phyloP scores from a whole-genome alignment of 2,888 invertebrate genomes.

The Adelognathus sp. region DNA sequence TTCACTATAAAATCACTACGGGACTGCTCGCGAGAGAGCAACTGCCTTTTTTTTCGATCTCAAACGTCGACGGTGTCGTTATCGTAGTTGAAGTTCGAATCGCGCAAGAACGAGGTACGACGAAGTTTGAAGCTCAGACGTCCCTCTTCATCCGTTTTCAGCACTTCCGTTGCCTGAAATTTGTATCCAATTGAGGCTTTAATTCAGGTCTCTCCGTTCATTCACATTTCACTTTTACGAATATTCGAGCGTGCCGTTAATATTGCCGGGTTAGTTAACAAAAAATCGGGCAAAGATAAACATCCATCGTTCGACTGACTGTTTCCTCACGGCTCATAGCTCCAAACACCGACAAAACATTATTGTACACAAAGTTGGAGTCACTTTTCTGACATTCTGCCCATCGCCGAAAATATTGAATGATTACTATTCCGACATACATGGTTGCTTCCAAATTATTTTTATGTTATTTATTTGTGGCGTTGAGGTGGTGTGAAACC shows the following conservation, averaged over 20 bases:
- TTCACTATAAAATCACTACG: constrained; percentile 38
- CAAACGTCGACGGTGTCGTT: constrained; percentile 79
- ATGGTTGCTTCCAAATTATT: background rate
- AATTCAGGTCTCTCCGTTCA: background rate
- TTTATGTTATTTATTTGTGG: too few species aligned
- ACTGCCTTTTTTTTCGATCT: constrained; percentile 47
- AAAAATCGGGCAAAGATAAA: background rate
- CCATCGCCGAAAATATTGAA: too few species aligned
- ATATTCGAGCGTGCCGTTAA: background rate
- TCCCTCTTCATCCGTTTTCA: constrained; percentile 79
- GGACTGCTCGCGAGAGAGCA: background rate
- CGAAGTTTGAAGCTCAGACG: constrained; percentile 76
- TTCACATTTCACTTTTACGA: background rate
- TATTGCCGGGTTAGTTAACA: constrained; percentile 1
- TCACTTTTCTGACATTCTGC: too few species aligned
- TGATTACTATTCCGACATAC: too few species aligned
- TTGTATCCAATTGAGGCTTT: background rate
- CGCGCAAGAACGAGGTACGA: constrained; percentile 79
- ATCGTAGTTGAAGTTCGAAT: constrained; percentile 80
- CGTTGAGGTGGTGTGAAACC: too few species aligned
- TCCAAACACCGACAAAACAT: background rate
- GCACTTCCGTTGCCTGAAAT: constrained; percentile 77
- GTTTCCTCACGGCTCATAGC: background rate
- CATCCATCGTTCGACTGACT: background rate
- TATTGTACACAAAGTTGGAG: too few species aligned